Evolutionary conservation across 2,888 invertebrate genomes (phyloP).

Genomic region (Platynereis dumerilii): DNA sequence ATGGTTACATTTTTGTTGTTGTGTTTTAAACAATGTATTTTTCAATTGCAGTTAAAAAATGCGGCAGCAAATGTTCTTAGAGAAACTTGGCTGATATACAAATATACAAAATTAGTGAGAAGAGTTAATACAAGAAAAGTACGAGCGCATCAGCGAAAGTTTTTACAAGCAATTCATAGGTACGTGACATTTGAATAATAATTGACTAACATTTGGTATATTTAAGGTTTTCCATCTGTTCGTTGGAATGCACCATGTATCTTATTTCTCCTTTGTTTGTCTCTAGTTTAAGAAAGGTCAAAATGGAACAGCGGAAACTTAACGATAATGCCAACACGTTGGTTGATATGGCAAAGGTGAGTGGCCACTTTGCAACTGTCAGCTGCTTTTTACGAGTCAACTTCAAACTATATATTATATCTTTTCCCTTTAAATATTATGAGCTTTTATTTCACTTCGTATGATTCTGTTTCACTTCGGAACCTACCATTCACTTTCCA

Average conservation of each 20-base stretch:
- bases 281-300: slow-evolving; percentile 92
- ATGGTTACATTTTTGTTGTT: too few relatives aligned
- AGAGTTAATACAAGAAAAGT: slow-evolving; percentile 95
- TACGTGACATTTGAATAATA: slow-evolving; percentile 63
- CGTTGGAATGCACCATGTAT: too few relatives aligned
- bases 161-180: slow-evolving; percentile 99
- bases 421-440: background rate
- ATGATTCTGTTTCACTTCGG: too few relatives aligned
- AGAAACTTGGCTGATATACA: slow-evolving; percentile 99
- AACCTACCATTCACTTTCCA: too few relatives aligned
- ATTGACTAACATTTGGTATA: slow-evolving; percentile 1
- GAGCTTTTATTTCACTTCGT: too few relatives aligned
- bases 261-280: too few relatives aligned
- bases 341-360: slow-evolving; percentile 99
- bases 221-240: slow-evolving; percentile 15
- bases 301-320: slow-evolving; percentile 99
- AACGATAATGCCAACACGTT: slow-evolving; percentile 99
- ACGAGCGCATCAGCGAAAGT: slow-evolving; percentile 97
- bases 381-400: background rate
- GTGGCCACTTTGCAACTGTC: background rate
- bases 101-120: slow-evolving; percentile 97
- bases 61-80: slow-evolving; percentile 98
- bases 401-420: background rate
- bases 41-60: slow-evolving; percentile 89
- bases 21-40: too few relatives aligned